These are phyloP conservation scores for Dolichotis patagonum DNA, from an alignment of 2,113 vertebrate species.

Conservation along the genomic window DNA sequence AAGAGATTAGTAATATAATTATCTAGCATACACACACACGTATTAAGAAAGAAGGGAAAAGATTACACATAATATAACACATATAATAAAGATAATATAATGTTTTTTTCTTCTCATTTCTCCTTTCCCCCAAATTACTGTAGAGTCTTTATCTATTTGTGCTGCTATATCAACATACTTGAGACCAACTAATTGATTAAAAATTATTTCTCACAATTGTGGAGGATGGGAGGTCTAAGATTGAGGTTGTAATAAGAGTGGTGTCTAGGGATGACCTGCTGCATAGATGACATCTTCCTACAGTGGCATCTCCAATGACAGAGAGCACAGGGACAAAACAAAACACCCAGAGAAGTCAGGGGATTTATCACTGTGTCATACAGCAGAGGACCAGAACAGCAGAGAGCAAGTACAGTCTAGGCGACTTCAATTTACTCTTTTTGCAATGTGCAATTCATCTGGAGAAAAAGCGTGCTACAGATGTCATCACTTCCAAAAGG, in stretches of 20 bases:
- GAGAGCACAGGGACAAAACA: background rate
- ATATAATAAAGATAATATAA: no score
- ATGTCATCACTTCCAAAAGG: background rate
- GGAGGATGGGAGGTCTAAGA: background rate
- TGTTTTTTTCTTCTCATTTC: no score
- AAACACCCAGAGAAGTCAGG: background rate
- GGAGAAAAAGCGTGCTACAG: accelerated
- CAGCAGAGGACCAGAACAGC: background rate
- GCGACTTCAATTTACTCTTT: background rate
- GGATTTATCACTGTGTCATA: background rate
- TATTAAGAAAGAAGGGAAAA: no score
- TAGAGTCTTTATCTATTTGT: background rate
- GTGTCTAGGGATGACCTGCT: background rate
- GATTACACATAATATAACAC: no score
- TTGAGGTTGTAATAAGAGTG: background rate
- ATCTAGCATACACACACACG: no score
- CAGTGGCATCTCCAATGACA: no score
- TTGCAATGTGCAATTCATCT: no score
- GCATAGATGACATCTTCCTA: no score
- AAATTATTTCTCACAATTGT: background rate
- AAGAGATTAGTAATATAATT: no score
- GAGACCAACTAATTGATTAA: background rate
- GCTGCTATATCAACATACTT: background rate
- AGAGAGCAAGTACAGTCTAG: background rate
- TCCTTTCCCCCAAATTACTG: background rate